Percentiles rank a stretch among this genome's conserved stretches.
Evolutionary conservation across 2,113 vertebrate species (phyloP).

Genomic region (Ahaetulla prasina): DNA sequence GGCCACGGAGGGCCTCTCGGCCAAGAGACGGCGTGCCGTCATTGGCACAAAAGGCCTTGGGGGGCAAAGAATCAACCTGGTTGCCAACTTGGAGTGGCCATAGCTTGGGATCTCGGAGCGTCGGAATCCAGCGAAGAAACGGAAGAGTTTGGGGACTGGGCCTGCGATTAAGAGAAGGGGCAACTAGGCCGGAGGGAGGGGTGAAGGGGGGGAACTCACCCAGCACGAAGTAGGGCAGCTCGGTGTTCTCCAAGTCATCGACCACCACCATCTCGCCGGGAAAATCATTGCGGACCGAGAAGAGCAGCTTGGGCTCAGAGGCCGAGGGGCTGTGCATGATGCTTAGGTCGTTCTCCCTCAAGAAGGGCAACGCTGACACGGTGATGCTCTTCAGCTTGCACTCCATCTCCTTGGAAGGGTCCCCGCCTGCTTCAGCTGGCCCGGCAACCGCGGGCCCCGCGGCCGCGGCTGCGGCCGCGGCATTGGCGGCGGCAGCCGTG

Average conservation of each 20-base stretch:
- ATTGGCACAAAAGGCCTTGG: not conserved
- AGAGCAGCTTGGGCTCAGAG: constrained; percentile 98
- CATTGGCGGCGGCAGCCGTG: constrained; percentile 52
- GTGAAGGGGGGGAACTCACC: constrained; percentile 70
- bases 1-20: not conserved
- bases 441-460: constrained; percentile 38
- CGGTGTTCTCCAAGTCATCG: constrained; percentile 97
- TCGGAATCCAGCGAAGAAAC: not conserved
- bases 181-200: not conserved
- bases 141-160: not conserved
- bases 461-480: constrained; percentile 36
- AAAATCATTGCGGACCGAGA: constrained; percentile 96
- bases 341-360: constrained; percentile 96
- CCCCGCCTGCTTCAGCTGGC: constrained; percentile 69
- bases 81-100: not conserved
- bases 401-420: constrained; percentile 86
- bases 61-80: not conserved
- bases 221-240: constrained; percentile 94
- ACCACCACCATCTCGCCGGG: constrained; percentile 95
- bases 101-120: not conserved
- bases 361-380: constrained; percentile 94
- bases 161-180: not conserved
- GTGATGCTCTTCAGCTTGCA: constrained; percentile 98
- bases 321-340: constrained; percentile 99
- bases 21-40: not conserved